Evolutionary conservation across 2,797 vertebrate species (phyloP), one percentile per base, ranked within the genome.

Genomic region (Acipenser oxyrinchus): DNA sequence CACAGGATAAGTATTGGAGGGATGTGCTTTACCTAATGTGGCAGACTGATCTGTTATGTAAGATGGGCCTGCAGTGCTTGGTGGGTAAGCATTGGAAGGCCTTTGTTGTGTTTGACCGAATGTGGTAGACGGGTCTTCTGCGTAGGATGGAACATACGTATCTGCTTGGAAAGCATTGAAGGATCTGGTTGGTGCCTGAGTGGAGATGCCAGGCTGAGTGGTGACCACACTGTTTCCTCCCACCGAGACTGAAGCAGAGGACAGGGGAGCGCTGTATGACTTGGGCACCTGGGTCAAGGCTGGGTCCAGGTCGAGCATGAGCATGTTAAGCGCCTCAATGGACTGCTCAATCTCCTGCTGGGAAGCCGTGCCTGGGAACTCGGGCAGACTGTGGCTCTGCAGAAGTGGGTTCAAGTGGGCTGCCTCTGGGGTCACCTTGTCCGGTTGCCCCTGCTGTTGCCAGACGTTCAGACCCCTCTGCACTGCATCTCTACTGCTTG

Each of bases 301-400:
- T 0, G 90, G 87, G 6, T 95, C 92, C 6, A 99, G 84, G 73
- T 97, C 94, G 72, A 94, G 75, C 95, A 99, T 98, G 10, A 99
- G 92, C 77, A 95, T 90, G 65, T 97, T 95, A 3, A 99, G 93
- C 1, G 95, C 87, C 82, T 99, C 95, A 0, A 99, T 98, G 48
- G 97, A 99, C 80, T 96, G 93, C 75, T 99, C 94, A 0, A 99
- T 98, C 84, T 99, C 97, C 77, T 86, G 87, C 72, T 91, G 94
- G 9, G 96, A 98, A 60, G 94, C 89, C 0, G 89, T 90, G 11
- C 86, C 75, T 0, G 94, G 94, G 71, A 95, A 97, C 68, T 95
- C 93, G 0, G 94, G 94, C 75, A 96, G 90, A 81, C 91, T 92
- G 55, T 94, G 81, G 4, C 37, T 37, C 37, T 37, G 37, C 37